A percentile compares a stretch with the other conserved stretches of the same genome.
Evolutionary conservation across 2,888 invertebrate species (phyloP).

Genomic region (Xanthia icteritia): DNA sequence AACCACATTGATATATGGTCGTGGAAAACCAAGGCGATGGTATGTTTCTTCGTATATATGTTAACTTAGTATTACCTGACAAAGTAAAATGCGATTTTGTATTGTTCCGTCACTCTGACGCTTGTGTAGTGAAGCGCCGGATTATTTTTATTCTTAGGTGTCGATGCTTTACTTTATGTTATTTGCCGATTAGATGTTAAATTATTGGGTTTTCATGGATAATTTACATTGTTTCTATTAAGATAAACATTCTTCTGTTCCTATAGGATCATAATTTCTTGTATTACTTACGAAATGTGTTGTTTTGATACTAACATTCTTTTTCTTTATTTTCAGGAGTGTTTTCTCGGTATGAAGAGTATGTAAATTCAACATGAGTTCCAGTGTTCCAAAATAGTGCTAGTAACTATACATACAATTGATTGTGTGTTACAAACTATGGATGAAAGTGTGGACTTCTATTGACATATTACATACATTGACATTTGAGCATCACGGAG

Average conservation of each 20-base stretch:
- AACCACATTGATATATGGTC: slow-evolving; percentile 87
- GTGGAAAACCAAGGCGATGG: slow-evolving; percentile 86
- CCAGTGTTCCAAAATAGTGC: slow-evolving; percentile 82
- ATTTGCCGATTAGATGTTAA: slow-evolving; percentile 7
- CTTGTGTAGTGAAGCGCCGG: slow-evolving; percentile 85
- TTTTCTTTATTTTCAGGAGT: slow-evolving; percentile 86
- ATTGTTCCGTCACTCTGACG: slow-evolving; percentile 86
- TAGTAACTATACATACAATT: slow-evolving; percentile 77
- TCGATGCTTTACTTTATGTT: slow-evolving; percentile 52
- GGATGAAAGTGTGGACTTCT: slow-evolving; percentile 90
- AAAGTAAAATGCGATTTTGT: slow-evolving; percentile 73
- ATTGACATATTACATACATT: slow-evolving; percentile 88
- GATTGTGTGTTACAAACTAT: slow-evolving; percentile 86
- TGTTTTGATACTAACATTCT: slow-evolving; percentile 71
- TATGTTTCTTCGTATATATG: slow-evolving; percentile 79
- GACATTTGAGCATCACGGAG: slow-evolving; percentile 86
- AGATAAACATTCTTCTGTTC: slow-evolving; percentile 42
- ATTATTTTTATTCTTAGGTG: slow-evolving; percentile 78
- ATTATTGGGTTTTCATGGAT: background rate
- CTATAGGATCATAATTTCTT: slow-evolving; percentile 57
- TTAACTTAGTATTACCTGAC: slow-evolving; percentile 65
- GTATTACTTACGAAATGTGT: slow-evolving; percentile 49
- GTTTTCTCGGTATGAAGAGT: slow-evolving; percentile 77
- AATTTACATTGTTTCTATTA: background rate
- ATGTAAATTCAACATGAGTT: slow-evolving; percentile 79